Percentiles rank a stretch among this genome's conserved stretches.
phyloP scores from a whole-genome alignment of 2,113 vertebrate species.

The Gyps fulvus region DNA sequence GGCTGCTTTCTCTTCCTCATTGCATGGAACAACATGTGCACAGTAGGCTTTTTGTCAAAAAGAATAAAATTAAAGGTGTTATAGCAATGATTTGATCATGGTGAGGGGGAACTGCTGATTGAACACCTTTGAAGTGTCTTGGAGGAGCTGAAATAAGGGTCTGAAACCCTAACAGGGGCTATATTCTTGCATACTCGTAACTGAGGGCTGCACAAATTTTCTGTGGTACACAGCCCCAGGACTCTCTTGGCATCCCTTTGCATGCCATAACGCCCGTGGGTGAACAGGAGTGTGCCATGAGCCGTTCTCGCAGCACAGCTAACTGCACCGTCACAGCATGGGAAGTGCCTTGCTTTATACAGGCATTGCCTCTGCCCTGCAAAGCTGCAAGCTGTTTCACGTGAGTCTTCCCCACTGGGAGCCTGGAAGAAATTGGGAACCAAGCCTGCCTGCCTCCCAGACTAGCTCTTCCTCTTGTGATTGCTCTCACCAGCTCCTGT shows the following conservation, averaged over 20 bases:
- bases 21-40: not conserved
- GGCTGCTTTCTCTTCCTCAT: not conserved
- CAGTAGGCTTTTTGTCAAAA: not conserved
- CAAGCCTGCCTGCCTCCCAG: not conserved
- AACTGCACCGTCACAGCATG: not conserved
- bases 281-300: not conserved
- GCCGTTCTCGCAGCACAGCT: not conserved
- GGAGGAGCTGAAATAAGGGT: not conserved
- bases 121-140: not conserved
- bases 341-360: not conserved
- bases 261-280: not conserved
- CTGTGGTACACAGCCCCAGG: not conserved
- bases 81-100: not conserved
- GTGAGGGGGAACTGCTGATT: not conserved
- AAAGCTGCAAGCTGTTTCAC: not conserved
- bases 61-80: not conserved
- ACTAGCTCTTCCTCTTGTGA: not conserved
- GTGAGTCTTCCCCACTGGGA: not conserved
- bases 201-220: not conserved
- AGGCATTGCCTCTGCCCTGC: accelerated
- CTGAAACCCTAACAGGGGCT: not conserved
- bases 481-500: not conserved
- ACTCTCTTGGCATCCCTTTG: not conserved
- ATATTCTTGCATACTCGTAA: not conserved
- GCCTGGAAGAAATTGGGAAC: not conserved